These are phyloP conservation scores for Phoenoteleia sp. DNA, from an alignment of 2,888 invertebrate species.

Conservation along the genomic window DNA sequence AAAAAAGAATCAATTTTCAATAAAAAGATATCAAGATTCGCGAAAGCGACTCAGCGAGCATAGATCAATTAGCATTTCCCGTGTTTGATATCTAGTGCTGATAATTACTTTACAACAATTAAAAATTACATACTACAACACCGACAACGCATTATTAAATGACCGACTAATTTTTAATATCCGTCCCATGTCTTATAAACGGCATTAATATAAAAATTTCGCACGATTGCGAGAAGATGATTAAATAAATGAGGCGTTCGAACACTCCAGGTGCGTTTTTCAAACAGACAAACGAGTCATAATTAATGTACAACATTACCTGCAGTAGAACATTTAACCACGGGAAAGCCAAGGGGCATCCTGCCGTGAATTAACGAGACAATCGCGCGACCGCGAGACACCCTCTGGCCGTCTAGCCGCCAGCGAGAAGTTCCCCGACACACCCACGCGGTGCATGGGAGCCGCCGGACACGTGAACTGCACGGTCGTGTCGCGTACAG, in stretches of 20 bases:
- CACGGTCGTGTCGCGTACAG: slow-evolving; percentile 80
- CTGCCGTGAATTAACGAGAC: slow-evolving; percentile 81
- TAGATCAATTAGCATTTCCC: too few relatives aligned
- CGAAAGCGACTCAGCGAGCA: too few relatives aligned
- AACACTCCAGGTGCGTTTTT: slow-evolving; percentile 18
- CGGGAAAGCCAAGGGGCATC: slow-evolving; percentile 70
- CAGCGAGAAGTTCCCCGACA: slow-evolving; percentile 73
- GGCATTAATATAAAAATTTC: not conserved
- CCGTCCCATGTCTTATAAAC: too few relatives aligned
- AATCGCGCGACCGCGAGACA: slow-evolving; percentile 75
- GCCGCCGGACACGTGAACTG: slow-evolving; percentile 73
- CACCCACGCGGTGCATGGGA: slow-evolving; percentile 78
- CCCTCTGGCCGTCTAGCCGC: slow-evolving; percentile 69
- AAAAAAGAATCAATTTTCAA: too few relatives aligned
- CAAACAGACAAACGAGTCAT: slow-evolving; percentile 35
- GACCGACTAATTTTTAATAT: too few relatives aligned
- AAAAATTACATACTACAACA: too few relatives aligned
- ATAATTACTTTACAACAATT: too few relatives aligned
- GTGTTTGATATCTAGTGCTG: too few relatives aligned
- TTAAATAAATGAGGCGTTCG: slow-evolving; percentile 3
- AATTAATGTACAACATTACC: slow-evolving; percentile 54
- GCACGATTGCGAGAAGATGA: not conserved
- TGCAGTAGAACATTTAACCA: slow-evolving; percentile 48
- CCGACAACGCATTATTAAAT: too few relatives aligned
- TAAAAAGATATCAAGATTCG: too few relatives aligned